Percentiles rank a stretch among this genome's conserved stretches.
Evolutionary conservation across 2,113 vertebrate species (phyloP).

Genomic region (Ameiurus melas): DNA sequence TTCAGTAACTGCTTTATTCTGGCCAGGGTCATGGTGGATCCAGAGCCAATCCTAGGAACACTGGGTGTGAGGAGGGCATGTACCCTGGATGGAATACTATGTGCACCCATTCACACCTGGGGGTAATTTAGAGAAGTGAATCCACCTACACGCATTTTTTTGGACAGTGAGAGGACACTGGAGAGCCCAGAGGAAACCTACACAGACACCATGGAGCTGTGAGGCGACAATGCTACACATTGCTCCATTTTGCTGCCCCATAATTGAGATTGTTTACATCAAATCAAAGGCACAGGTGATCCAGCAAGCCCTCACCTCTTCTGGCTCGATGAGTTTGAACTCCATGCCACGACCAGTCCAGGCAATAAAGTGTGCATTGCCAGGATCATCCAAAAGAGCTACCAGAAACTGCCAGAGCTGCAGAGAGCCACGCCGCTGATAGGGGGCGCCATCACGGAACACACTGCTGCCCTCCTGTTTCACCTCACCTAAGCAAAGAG

Average conservation of each 20-base stretch:
- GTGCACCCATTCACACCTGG: not conserved
- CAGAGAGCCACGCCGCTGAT: slow-evolving; percentile 92
- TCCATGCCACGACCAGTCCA: slow-evolving; percentile 99
- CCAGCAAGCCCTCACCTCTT: slow-evolving; percentile 79
- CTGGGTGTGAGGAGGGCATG: not conserved
- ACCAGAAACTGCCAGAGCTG: slow-evolving; percentile 99
- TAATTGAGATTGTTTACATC: not conserved
- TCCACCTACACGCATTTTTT: not conserved
- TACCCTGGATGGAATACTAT: not conserved
- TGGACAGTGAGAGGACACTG: not conserved
- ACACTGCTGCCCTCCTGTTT: slow-evolving; percentile 84
- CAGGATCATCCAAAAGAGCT: slow-evolving; percentile 89
- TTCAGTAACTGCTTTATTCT: not conserved
- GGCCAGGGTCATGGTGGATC: not conserved
- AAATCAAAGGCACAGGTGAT: not conserved
- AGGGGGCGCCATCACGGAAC: slow-evolving; percentile 86
- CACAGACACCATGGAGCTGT: not conserved
- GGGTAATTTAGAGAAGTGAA: not conserved
- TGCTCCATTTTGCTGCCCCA: not conserved
- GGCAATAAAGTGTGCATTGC: slow-evolving; percentile 93
- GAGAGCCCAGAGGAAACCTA: not conserved
- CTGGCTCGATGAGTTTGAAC: slow-evolving; percentile 97
- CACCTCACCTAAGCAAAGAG: slow-evolving; percentile 77
- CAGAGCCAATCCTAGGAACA: not conserved
- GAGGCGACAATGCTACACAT: not conserved